Conservation (phyloP, 53 echinoderm and acorn worm genomes). For the Temnopleurus reevesii region DNA sequence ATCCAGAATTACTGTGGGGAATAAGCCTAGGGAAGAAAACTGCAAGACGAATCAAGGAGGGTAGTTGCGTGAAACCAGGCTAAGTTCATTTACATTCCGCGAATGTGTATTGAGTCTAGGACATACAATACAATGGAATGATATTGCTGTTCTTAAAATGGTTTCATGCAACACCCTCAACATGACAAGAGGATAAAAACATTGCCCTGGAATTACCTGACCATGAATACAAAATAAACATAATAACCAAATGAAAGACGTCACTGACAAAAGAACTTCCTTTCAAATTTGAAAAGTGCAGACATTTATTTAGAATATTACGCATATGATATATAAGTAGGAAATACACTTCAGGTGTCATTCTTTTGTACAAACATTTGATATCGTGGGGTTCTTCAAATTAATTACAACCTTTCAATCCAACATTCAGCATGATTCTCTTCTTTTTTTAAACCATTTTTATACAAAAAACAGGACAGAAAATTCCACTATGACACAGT, state of each 20-base stretch:
- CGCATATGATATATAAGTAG: conserved; percentile 94
- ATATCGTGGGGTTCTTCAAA: conserved; percentile 66
- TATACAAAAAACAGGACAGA: conserved; percentile 66
- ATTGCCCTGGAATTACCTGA: conserved; percentile 25
- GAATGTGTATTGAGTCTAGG: too few relatives aligned
- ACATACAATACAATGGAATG: too few relatives aligned
- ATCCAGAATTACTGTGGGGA: not conserved
- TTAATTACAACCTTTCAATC: conserved; percentile 54
- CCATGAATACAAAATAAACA: conserved; percentile 55
- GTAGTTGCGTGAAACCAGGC: not conserved
- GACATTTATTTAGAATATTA: conserved; percentile 87
- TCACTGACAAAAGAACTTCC: conserved; percentile 64
- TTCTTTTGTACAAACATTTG: conserved; percentile 90
- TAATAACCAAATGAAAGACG: conserved; percentile 60
- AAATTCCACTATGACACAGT: conserved; percentile 57
- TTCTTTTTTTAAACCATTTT: conserved; percentile 67
- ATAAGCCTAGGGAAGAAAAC: not conserved
- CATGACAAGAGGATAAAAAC: too few relatives aligned
- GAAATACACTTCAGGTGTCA: conserved; percentile 81
- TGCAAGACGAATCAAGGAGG: not conserved
- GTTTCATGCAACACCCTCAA: too few relatives aligned
- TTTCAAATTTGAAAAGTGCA: conserved; percentile 96
- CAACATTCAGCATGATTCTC: conserved; percentile 58
- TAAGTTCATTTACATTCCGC: too few relatives aligned
- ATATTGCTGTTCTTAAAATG: too few relatives aligned